phyloP scores from a whole-genome alignment of 2,797 vertebrate genomes.

The Echeneis naucrates region DNA sequence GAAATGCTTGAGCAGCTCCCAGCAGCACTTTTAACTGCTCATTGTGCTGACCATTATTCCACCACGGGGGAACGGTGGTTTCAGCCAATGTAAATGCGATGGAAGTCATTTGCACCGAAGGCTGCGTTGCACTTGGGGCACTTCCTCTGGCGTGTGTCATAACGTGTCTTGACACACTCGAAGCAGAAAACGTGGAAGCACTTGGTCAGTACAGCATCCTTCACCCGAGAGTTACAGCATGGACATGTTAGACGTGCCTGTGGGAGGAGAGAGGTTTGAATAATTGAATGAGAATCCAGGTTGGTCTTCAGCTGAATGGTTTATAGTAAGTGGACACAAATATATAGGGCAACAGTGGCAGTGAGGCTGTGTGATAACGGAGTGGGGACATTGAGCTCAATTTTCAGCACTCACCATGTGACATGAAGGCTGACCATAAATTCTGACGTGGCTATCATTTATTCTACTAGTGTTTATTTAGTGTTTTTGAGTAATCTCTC shows the following conservation, averaged over 20 bases:
- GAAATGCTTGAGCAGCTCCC: conserved; percentile 21
- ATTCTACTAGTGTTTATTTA: no score
- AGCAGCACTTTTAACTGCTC: conserved; percentile 34
- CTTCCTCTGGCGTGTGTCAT: conserved; percentile 97
- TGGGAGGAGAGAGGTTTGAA: conserved; percentile 22
- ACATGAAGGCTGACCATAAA: not conserved
- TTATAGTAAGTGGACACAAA: conserved; percentile 31
- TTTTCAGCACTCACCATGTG: not conserved
- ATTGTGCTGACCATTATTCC: not conserved
- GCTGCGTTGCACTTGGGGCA: conserved; percentile 98
- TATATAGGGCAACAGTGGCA: conserved; percentile 45
- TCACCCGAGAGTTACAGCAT: conserved; percentile 97
- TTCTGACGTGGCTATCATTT: not conserved
- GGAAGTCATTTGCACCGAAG: conserved; percentile 98
- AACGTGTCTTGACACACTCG: conserved; percentile 96
- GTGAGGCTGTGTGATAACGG: conserved; percentile 3
- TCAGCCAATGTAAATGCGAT: conserved; percentile 97
- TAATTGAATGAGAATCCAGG: conserved; percentile 31
- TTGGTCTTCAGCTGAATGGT: conserved; percentile 26
- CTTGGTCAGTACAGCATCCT: conserved; percentile 97
- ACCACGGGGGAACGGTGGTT: not conserved
- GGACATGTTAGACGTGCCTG: conserved; percentile 96
- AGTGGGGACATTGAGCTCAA: conserved; percentile 18
- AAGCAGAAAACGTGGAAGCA: conserved; percentile 99
- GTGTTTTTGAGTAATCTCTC: no score